Base-by-base conservation (phyloP, 2,113 vertebrate species). In the Glaucidium brasilianum region DNA sequence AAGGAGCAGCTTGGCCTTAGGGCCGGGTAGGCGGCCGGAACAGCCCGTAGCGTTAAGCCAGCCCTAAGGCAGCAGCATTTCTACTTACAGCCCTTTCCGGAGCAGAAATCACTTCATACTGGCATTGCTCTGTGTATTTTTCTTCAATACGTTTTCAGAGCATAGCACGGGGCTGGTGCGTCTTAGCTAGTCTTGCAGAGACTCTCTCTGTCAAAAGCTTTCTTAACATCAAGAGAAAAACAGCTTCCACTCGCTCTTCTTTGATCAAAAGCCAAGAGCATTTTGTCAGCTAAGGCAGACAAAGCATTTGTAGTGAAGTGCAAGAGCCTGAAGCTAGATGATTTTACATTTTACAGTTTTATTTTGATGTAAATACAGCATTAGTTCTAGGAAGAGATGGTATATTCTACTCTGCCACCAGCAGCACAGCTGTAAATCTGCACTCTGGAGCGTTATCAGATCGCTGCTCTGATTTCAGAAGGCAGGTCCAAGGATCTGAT, bases 281-380 rank as follows among this genome's bases (percentile, higher is more conserved):
- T 95, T 96, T 96, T 96, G 94, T 96, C 92, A 90, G 83, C 94
- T 86, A 67, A 89, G 58, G 77, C 90, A 96, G 73, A 93, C 86
- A 80, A 92, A 94, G 93, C 62, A 55, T n/a, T 35, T 50, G 53
- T 20, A 87, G 90, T 1, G 11, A 29, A 88, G 86, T 4, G 2
- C 2, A 8, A 86, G 88, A 85, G 93, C 94, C 95, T 22, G 73
- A 29, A 92, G 92, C 85, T 59, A 83, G 60, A 45, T 92, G 72
- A 64, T 92, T 94, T 91, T 84, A 84, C 76, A 80, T 90, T 91
- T 82, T 64, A 77, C n/a, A 4, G 86, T 52, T 88, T 79, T 69
- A 86, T 93, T 93, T 89, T 72, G 66, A 80, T 92, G 83, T 88
- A 93, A 95, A 68, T 56, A 80, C 7, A 71, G 91, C 88, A 8